A percentile compares a stretch with the other conserved stretches of the same genome.
Conservation (phyloP, 2,113 vertebrate genomes). For the Barbus barbus region DNA sequence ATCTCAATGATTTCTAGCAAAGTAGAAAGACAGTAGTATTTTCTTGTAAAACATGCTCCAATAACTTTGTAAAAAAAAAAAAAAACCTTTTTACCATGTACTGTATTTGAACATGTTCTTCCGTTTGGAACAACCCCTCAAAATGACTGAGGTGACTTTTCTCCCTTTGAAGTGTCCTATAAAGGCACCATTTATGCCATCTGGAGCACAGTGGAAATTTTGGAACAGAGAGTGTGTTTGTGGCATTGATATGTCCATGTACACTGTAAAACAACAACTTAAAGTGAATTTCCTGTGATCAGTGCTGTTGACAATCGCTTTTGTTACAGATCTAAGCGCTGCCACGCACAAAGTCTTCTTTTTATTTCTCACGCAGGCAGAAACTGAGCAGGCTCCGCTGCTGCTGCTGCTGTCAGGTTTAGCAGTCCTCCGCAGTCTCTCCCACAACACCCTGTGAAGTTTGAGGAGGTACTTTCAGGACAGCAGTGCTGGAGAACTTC, state of each 20-base stretch:
- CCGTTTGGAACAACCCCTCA: no score
- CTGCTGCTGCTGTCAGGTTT: background rate
- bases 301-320: background rate
- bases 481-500: background rate
- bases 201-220: background rate
- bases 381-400: background rate
- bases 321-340: background rate
- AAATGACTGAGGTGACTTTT: background rate
- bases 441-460: background rate
- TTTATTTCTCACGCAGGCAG: background rate
- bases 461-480: slow-evolving; percentile 12
- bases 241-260: background rate
- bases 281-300: background rate
- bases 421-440: background rate
- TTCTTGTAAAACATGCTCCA: no score
- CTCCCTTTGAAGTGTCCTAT: background rate
- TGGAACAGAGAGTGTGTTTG: no score
- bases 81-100: no score
- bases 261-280: background rate
- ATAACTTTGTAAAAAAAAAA: no score
- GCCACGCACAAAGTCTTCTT: background rate
- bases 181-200: background rate
- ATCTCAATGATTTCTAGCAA: no score
- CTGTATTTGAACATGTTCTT: background rate
- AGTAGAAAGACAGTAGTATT: no score